A percentile compares a stretch with the other conserved stretches of the same genome.
phyloP scores from a whole-genome alignment of 1,140 invertebrate species.

The Trichoplusia ni region DNA sequence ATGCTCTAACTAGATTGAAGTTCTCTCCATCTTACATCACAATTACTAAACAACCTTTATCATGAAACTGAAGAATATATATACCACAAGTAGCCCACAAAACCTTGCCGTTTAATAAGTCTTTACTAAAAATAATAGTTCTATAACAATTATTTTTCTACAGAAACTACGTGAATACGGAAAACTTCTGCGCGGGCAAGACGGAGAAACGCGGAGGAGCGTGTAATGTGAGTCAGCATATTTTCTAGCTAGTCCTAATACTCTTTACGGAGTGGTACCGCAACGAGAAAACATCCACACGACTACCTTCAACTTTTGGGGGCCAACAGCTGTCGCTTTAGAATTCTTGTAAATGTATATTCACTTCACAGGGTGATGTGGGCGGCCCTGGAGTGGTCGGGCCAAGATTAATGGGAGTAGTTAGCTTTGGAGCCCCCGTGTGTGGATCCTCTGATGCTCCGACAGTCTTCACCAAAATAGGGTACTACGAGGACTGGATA shows the following conservation, averaged over 20 bases:
- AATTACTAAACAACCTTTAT: too few species aligned
- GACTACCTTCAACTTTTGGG: not conserved
- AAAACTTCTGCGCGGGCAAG: slow-evolving; percentile 2
- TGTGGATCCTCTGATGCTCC: not conserved
- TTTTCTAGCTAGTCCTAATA: not conserved
- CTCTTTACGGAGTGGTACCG: too few species aligned
- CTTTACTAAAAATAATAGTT: too few species aligned
- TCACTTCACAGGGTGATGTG: not conserved
- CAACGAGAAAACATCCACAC: too few species aligned
- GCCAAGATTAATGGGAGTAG: not conserved
- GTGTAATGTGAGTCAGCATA: not conserved
- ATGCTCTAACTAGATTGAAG: not conserved
- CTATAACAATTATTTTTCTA: not conserved
- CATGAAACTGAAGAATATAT: too few species aligned
- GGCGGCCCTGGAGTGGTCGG: slow-evolving; percentile 1
- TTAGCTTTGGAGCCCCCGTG: not conserved
- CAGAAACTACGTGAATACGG: not conserved
- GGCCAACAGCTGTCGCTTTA: not conserved
- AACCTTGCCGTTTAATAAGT: not conserved
- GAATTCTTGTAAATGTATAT: not conserved
- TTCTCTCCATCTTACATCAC: too few species aligned
- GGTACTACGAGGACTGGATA: not conserved
- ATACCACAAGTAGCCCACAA: too few species aligned
- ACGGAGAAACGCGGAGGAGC: not conserved
- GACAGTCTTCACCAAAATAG: slow-evolving; percentile 1